Base-by-base conservation (phyloP, 2,888 invertebrate genomes). In the Pterostichus niger region DNA sequence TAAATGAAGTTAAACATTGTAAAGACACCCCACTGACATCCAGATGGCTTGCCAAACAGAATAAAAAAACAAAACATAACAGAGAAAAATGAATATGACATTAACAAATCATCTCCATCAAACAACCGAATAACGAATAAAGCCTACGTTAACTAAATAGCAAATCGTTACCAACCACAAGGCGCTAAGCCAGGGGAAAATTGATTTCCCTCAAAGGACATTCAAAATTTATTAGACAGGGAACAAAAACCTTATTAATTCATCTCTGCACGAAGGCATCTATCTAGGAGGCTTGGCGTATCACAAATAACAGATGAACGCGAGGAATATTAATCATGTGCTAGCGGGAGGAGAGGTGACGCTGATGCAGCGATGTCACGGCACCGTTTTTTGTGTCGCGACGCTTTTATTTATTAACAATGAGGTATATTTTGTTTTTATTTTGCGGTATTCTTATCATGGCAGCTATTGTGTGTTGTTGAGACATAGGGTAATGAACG, bases 161-260 rank as follows among this genome's bases (percentile, higher is more conserved):
- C 68, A 56, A 56, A 17, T 17, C 56, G 56, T 56, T 56, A 17
- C 13, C 17, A 56, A 52, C 52, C 52, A 17, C 17, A 4, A 64
- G 44, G 44, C 68, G 10, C 10, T 6, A 33, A 31, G 61, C 33
- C 17, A 24, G 2, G 40, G 44, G 68, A 44, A 17, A 71, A 71
- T 17, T 71, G 44, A 71, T 17, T 61, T 44, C 13, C 44, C 68
- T 71, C 68, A 24, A 71, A 71, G 61, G 61, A 61, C 61, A n/a
- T 61, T 61, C 33, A 61, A 61, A 61, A 61, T 61, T 61, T 71
- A 71, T 46, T 64, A 61, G 31, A 9, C 40, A 17, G 68, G 9
- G 44, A n/a, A 71, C 44, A 71, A 71, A 71, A 71, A 71, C 68
- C 64, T 71, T 44, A 44, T 71, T 64, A 44, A 71, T 71, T 71